Conservation (phyloP, 1,140 invertebrate genomes). For the Monochamus saltuarius region DNA sequence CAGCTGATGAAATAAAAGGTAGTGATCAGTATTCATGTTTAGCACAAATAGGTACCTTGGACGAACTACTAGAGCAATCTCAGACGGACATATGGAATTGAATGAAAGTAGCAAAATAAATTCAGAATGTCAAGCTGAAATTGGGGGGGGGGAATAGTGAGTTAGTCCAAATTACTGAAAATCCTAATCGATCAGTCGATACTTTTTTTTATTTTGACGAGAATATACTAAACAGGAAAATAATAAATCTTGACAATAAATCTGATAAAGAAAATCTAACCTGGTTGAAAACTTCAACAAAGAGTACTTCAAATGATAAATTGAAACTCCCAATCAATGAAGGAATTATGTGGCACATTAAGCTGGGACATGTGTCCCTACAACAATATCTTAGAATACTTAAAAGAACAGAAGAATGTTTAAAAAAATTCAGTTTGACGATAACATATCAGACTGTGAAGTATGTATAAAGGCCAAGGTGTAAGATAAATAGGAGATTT, state of each 20-base stretch:
- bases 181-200: neutral
- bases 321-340: neutral
- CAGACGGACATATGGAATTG: neutral
- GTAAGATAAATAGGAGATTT: too few species aligned
- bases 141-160: constrained; percentile 4
- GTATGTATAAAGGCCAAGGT: constrained; percentile 1
- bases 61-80: neutral
- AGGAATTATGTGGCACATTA: constrained; percentile 12
- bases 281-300: neutral
- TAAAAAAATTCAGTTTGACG: neutral
- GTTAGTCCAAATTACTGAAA: constrained; percentile 3
- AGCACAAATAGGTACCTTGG: neutral
- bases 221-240: neutral
- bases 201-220: constrained; percentile 6
- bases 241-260: constrained; percentile 5
- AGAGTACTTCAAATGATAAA: constrained; percentile 3
- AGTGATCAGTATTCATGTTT: neutral
- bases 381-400: constrained; percentile 1
- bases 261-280: neutral
- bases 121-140: neutral
- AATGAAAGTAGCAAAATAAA: neutral
- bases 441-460: neutral
- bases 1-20: neutral
- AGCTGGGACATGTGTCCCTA: neutral
- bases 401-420: constrained; percentile 8